phyloP scores from a whole-genome alignment of 2,888 invertebrate genomes.

The Eubasilissa splendida region DNA sequence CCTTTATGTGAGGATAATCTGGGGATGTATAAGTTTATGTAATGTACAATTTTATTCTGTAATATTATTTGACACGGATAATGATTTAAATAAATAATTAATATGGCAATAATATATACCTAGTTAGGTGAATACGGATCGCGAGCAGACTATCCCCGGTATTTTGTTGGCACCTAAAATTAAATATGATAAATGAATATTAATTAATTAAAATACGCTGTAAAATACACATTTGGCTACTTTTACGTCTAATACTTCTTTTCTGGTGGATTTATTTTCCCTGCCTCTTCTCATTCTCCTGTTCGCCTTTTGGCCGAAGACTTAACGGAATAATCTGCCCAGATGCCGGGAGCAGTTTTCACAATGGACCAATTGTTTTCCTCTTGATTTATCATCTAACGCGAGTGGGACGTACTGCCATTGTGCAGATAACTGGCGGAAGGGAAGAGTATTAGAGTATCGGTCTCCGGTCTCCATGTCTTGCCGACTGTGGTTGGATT shows the following conservation, averaged over 20 bases:
- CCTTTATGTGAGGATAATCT: no score
- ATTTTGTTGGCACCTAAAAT: no score
- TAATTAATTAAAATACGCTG: background rate
- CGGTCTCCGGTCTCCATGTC: background rate
- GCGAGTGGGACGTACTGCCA: conserved; percentile 52
- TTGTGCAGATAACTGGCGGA: conserved; percentile 41
- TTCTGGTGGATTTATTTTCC: background rate
- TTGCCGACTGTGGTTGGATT: no score
- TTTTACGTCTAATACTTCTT: background rate
- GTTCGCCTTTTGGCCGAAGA: background rate
- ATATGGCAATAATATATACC: no score
- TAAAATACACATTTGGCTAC: background rate
- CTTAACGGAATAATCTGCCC: conserved; percentile 38
- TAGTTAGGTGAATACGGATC: no score
- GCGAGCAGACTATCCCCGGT: no score
- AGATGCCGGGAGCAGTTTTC: conserved; percentile 56
- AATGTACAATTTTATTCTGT: no score
- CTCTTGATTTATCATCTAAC: conserved; percentile 55
- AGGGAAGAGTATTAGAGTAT: background rate
- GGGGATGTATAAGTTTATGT: no score
- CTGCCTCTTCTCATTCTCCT: background rate
- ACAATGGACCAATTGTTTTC: conserved; percentile 58
- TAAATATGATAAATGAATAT: background rate
- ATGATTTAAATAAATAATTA: no score
- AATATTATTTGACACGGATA: no score